Conservation (phyloP, 2,888 invertebrate species). For the Brenthis hecate region DNA sequence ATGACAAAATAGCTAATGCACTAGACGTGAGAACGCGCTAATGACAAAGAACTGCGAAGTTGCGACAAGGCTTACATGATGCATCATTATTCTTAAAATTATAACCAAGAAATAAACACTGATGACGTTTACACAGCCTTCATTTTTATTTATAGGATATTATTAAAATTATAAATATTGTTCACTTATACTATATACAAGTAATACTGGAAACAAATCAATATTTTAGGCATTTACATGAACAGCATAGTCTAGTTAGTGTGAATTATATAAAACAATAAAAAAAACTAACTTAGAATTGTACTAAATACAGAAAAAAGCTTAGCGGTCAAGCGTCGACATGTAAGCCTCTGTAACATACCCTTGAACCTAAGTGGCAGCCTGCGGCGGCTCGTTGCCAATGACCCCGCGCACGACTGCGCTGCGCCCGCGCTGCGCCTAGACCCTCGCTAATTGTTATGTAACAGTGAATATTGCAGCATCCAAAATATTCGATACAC, state of each 20-base stretch:
- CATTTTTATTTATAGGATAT: too few relatives aligned
- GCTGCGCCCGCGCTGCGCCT: conserved; percentile 44
- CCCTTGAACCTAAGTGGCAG: conserved; percentile 83
- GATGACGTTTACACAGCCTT: neutral
- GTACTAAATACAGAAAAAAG: neutral
- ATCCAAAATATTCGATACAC: conserved; percentile 58
- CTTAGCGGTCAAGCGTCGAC: conserved; percentile 42
- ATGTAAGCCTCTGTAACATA: conserved; percentile 73
- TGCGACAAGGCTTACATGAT: conserved; percentile 59
- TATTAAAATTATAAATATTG: too few relatives aligned
- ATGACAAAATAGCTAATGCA: conserved; percentile 76
- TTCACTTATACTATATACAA: too few relatives aligned
- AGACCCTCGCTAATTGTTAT: conserved; percentile 73
- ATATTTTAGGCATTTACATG: too few relatives aligned
- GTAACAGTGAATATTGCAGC: conserved; percentile 70
- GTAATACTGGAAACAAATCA: too few relatives aligned
- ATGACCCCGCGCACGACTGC: conserved; percentile 84
- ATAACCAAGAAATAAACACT: neutral
- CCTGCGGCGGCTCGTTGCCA: conserved; percentile 82
- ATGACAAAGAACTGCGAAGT: conserved; percentile 67
- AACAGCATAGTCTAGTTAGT: neutral
- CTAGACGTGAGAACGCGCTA: conserved; percentile 74
- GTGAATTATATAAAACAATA: neutral
- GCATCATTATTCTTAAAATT: conserved; percentile 27
- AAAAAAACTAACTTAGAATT: neutral